These are phyloP conservation scores for Mesembrinibis cayennensis DNA, from an alignment of 2,113 vertebrate genomes.

Conservation along the genomic window DNA sequence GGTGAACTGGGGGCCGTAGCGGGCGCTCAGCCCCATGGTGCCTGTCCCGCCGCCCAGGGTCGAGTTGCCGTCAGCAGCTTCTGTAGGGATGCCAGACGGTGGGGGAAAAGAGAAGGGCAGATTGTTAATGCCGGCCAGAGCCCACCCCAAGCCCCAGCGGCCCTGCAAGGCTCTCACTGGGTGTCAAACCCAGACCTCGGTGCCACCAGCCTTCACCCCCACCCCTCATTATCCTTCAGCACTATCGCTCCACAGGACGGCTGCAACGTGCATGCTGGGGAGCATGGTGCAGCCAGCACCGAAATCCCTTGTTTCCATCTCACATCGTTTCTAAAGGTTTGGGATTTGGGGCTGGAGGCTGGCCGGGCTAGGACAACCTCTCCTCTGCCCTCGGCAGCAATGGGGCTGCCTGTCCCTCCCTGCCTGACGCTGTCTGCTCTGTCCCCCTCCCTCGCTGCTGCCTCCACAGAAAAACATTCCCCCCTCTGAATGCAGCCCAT, in stretches of 20 bases:
- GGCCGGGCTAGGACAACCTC: not conserved
- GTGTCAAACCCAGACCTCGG: not conserved
- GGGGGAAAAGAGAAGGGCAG: not conserved
- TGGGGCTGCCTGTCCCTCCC: not conserved
- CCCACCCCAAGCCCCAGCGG: not conserved
- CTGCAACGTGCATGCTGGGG: fast-evolving
- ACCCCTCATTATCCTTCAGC: not conserved
- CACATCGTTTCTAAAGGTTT: not conserved
- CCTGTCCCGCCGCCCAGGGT: conserved; percentile 85
- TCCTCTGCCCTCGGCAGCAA: not conserved
- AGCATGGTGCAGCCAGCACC: fast-evolving
- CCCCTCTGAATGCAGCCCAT: fast-evolving
- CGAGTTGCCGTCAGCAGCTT: conserved; percentile 90
- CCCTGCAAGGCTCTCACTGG: not conserved
- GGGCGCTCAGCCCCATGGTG: conserved; percentile 94
- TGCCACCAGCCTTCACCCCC: not conserved
- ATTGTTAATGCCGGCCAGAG: not conserved
- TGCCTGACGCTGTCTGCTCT: not conserved
- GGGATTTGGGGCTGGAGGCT: not conserved
- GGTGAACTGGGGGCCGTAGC: conserved; percentile 97
- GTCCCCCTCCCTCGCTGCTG: not conserved
- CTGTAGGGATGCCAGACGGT: conserved; percentile 66
- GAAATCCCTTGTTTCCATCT: not conserved
- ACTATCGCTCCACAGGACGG: fast-evolving
- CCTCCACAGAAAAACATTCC: not conserved